phyloP scores from a whole-genome alignment of 2,797 vertebrate genomes.

The Tapirus indicus region DNA sequence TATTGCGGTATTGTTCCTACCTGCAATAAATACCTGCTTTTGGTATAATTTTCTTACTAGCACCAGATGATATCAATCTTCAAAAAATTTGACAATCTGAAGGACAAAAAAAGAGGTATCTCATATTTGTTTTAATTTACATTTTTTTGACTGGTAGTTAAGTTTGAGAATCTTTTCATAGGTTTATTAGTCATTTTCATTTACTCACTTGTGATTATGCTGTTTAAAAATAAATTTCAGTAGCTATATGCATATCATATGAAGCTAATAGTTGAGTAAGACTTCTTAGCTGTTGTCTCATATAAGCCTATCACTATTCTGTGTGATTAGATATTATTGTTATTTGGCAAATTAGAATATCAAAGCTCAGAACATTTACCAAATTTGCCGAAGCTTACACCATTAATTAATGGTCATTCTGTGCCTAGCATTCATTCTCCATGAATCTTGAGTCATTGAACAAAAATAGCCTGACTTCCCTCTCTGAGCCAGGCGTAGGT shows the following conservation, averaged over 20 bases:
- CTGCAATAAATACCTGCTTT: neutral
- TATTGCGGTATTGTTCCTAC: neutral
- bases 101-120: neutral
- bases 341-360: neutral
- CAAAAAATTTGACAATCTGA: neutral
- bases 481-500: neutral
- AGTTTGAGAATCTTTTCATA: neutral
- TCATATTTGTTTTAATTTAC: neutral
- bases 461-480: neutral
- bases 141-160: neutral
- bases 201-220: neutral
- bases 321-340: neutral
- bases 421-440: neutral
- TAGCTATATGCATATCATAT: neutral
- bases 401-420: neutral
- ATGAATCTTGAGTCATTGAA: neutral
- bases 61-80: neutral
- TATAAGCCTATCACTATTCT: neutral
- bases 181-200: neutral
- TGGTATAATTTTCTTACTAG: neutral
- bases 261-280: neutral
- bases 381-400: neutral
- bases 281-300: neutral
- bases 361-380: neutral
- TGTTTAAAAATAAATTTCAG: slow-evolving; percentile 6